These are phyloP conservation scores for Agrilus mali DNA, from an alignment of 2,888 invertebrate species.

Conservation along the genomic window DNA sequence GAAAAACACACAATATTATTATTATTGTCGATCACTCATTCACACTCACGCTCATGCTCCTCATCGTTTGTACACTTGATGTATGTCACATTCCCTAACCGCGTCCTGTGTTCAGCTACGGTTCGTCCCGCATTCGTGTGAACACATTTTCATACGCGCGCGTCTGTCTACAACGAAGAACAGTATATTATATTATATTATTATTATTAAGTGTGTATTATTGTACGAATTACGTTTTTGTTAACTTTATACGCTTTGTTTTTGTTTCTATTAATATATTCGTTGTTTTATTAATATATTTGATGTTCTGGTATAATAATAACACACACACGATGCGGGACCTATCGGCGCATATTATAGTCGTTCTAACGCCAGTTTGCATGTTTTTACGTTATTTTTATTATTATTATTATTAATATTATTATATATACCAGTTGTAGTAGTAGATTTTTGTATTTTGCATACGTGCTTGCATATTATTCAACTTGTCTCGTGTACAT, in stretches of 20 bases:
- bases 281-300: too few relatives aligned
- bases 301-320: slow-evolving; percentile 7
- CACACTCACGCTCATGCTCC: not conserved
- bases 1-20: not conserved
- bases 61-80: slow-evolving; percentile 16
- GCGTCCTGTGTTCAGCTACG: slow-evolving; percentile 29
- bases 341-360: slow-evolving; percentile 22
- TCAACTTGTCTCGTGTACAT: slow-evolving; percentile 8
- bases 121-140: slow-evolving; percentile 18
- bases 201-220: slow-evolving; percentile 6
- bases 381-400: slow-evolving; percentile 11
- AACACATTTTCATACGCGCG: slow-evolving; percentile 4
- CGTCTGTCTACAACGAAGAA: slow-evolving; percentile 8
- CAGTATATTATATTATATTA: slow-evolving; percentile 2
- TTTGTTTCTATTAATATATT: too few relatives aligned
- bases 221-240: slow-evolving; percentile 8
- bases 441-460: slow-evolving; percentile 26
- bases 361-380: slow-evolving; percentile 32
- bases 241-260: too few relatives aligned
- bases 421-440: slow-evolving; percentile 20
- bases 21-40: not conserved
- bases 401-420: slow-evolving; percentile 10
- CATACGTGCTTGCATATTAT: slow-evolving; percentile 19
- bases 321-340: slow-evolving; percentile 20
- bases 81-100: slow-evolving; percentile 29